Base-by-base conservation (phyloP, 2,888 invertebrate genomes). In the Sinelater perroti region DNA sequence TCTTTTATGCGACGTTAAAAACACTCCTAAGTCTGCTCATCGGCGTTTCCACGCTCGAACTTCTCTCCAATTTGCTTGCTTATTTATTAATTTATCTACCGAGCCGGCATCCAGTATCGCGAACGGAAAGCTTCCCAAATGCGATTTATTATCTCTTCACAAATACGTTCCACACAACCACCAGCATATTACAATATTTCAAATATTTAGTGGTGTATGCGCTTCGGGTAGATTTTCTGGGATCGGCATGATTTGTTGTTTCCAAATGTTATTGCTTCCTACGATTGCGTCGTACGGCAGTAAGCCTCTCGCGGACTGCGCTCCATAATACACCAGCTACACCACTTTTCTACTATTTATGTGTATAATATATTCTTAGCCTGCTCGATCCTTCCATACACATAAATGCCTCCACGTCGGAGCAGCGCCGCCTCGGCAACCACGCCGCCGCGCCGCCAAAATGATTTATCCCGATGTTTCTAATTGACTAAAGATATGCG, bases 161-260 rank as follows among this genome's bases (percentile, higher is more conserved):
- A 50, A 56, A 56, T 57, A 52, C 51, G 40, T 40, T 57, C 42
- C 38, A 47, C 52, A 52, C 24, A 40, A 31, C 46, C 17, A 51
- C 26, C 28, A 44, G 61, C 61, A 65, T 62, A 67, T 67, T 65
- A 66, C 67, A 64, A 68, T 72, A 72, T 72, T 71, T 72, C 70
- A 71, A 70, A 69, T 70, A 70, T 71, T 69, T 70, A 68, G 68
- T 67, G 61, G 58, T 62, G 51, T 56, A 53, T 56, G 46, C 46
- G 61, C 53, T 50, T 60, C 47, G 66, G 64, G 72, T 70, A 74
- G 75, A 76, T 77, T 74, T 75, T 75, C 70, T 74, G 63, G 75
- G 75, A 76, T 76, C 70, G 74, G 68, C 68, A 74, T 77, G 77
- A 77, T 77, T 77, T 77, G 77, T 76, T 74, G 75, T 75, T 75